Conservation (phyloP, 1,140 invertebrate genomes). For the Hyphantria cunea region DNA sequence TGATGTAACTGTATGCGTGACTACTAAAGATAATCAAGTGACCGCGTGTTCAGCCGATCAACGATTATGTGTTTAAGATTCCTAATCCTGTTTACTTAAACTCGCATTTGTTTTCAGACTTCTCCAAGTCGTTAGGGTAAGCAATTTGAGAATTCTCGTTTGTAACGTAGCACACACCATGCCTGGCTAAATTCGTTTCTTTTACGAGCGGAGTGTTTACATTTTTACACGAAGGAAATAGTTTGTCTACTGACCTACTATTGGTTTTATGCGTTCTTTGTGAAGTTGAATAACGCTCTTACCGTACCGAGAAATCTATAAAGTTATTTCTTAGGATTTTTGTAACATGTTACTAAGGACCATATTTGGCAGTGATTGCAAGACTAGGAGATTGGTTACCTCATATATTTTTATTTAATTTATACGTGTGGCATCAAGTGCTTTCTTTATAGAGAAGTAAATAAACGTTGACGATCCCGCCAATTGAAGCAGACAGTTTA, state of each 20-base stretch:
- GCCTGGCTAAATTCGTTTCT: conserved; percentile 49
- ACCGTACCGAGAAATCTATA: conserved; percentile 4
- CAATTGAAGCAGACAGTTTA: conserved; percentile 21
- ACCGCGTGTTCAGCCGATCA: conserved; percentile 14
- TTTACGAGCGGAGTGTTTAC: conserved; percentile 56
- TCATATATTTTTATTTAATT: conserved; percentile 12
- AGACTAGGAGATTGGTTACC: conserved; percentile 5
- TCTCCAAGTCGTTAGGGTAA: conserved; percentile 20
- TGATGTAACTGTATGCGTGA: conserved; percentile 24
- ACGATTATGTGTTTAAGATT: conserved; percentile 24
- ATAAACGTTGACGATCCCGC: conserved; percentile 16
- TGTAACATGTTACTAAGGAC: background rate
- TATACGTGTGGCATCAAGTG: conserved; percentile 2
- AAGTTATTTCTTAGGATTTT: conserved; percentile 1
- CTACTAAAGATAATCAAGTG: conserved; percentile 17
- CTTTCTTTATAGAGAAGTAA: conserved; percentile 19
- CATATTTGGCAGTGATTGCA: background rate
- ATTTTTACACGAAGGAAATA: conserved; percentile 41
- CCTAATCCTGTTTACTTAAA: conserved; percentile 26
- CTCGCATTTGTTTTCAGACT: conserved; percentile 25
- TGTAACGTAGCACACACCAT: conserved; percentile 32
- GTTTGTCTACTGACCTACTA: conserved; percentile 48
- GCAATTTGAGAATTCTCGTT: conserved; percentile 16
- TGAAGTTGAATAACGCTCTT: conserved; percentile 22
- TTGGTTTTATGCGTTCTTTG: conserved; percentile 31